Evolutionary conservation across 2,888 invertebrate genomes (phyloP).

Genomic region (Mantis religiosa): DNA sequence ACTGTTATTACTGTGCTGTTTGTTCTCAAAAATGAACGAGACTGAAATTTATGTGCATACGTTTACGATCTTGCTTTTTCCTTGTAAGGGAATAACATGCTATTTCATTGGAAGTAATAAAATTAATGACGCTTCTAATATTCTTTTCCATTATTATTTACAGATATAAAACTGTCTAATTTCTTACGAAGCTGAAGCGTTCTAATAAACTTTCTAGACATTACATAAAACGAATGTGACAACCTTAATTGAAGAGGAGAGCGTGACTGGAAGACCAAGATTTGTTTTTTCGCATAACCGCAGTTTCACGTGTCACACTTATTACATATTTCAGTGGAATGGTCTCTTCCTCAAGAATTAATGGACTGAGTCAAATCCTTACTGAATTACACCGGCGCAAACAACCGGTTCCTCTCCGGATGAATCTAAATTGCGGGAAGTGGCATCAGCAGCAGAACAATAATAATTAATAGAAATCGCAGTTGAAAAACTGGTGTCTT

Average conservation of each 20-base stretch:
- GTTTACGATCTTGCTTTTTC: too few relatives aligned
- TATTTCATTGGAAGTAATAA: too few relatives aligned
- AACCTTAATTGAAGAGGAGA: neutral
- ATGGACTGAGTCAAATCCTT: neutral
- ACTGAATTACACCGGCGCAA: neutral
- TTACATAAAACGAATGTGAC: neutral
- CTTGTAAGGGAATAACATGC: too few relatives aligned
- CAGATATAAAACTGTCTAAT: too few relatives aligned
- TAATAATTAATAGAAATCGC: neutral
- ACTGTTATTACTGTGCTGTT: too few relatives aligned
- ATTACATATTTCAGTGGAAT: neutral
- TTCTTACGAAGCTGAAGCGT: too few relatives aligned
- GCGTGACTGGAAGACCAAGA: neutral
- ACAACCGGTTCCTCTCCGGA: neutral
- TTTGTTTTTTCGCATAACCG: neutral
- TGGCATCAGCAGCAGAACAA: neutral
- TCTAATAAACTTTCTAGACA: neutral
- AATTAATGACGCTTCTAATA: too few relatives aligned
- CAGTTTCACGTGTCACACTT: neutral
- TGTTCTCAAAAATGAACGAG: too few relatives aligned
- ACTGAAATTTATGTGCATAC: too few relatives aligned
- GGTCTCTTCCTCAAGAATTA: neutral
- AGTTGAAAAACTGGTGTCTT: neutral
- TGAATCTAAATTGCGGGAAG: neutral
- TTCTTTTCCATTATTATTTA: too few relatives aligned